Evolutionary conservation across 2,113 vertebrate species (phyloP).

Genomic region (Otocyon megalotis): DNA sequence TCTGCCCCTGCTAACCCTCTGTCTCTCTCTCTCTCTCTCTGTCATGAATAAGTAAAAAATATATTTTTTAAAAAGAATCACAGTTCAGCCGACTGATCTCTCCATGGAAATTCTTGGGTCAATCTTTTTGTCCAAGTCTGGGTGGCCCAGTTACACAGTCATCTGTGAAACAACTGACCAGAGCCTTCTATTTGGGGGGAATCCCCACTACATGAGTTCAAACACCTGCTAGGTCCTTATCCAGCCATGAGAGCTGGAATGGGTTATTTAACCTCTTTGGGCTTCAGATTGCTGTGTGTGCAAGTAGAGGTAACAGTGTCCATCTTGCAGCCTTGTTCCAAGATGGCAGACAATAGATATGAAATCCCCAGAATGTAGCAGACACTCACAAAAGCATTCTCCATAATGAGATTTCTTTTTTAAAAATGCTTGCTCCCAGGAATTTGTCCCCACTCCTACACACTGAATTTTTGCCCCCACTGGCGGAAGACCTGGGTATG

Average conservation of each 20-base stretch:
- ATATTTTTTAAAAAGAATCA: not conserved
- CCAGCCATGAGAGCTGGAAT: not conserved
- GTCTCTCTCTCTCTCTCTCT: not conserved
- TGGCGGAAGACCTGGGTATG: not conserved
- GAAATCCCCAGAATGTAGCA: not conserved
- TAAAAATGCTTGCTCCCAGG: not conserved
- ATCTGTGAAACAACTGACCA: not conserved
- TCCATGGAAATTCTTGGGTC: not conserved
- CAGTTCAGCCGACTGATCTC: not conserved
- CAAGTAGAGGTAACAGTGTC: not conserved
- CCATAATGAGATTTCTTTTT: not conserved
- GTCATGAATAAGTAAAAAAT: not conserved
- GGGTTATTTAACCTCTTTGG: not conserved
- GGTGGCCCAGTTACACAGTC: not conserved
- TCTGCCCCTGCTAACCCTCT: not conserved
- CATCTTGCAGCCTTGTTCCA: not conserved
- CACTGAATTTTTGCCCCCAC: not conserved
- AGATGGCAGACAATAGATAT: not conserved
- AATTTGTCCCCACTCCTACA: accelerated
- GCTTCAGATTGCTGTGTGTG: not conserved
- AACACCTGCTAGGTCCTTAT: not conserved
- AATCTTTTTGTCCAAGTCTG: not conserved
- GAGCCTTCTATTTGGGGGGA: not conserved
- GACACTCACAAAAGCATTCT: not conserved
- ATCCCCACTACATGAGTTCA: not conserved